Evolutionary conservation across 23 tunicate species (phyloP).

Genomic region (Corella eumyota): DNA sequence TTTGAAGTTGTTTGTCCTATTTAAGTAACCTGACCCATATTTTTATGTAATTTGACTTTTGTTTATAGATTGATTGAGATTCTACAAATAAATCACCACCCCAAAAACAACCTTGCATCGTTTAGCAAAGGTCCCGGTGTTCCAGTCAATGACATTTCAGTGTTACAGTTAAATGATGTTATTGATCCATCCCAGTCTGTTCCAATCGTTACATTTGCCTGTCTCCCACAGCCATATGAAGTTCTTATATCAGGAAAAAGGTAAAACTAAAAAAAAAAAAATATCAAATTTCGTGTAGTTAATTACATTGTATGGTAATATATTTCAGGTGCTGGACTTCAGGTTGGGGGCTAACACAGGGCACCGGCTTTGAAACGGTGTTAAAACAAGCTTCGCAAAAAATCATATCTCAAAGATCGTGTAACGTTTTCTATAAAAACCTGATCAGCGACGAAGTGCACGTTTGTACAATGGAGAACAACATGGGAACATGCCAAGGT

Average conservation of each 20-base stretch:
- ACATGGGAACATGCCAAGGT: constrained; percentile 53
- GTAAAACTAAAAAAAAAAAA: background rate
- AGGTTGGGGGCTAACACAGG: constrained; percentile 52
- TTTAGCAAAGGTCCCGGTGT: constrained; percentile 2
- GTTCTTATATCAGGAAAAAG: background rate
- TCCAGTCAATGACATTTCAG: constrained; percentile 2
- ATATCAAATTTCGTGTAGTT: background rate
- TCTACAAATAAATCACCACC: constrained; percentile 22
- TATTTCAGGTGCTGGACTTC: constrained; percentile 59
- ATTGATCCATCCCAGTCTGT: background rate
- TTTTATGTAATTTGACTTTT: background rate
- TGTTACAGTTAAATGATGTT: background rate
- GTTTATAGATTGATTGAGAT: constrained; percentile 25
- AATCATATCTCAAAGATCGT: constrained; percentile 16
- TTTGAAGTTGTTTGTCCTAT: too few relatives aligned
- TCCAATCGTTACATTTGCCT: background rate
- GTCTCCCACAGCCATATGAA: background rate
- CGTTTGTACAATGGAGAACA: constrained; percentile 12
- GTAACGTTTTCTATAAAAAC: constrained; percentile 18
- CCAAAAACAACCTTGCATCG: constrained; percentile 27
- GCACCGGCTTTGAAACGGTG: constrained; percentile 22
- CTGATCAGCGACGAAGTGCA: constrained; percentile 15
- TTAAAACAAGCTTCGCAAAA: constrained; percentile 26
- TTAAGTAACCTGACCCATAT: background rate
- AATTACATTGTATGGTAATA: background rate